phyloP scores from a whole-genome alignment of 1,140 invertebrate species.

The Drosophila watanabei region DNA sequence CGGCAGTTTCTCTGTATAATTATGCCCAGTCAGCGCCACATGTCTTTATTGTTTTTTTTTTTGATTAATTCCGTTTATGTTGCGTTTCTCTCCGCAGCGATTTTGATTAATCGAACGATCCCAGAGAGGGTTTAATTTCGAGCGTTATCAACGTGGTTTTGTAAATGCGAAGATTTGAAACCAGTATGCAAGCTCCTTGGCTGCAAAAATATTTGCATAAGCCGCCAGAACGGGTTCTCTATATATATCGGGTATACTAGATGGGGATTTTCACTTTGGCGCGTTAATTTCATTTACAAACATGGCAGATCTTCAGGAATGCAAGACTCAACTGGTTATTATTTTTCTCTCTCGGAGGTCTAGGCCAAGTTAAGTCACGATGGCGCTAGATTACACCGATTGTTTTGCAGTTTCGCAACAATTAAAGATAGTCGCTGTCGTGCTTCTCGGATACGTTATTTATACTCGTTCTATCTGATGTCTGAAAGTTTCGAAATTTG shows the following conservation, averaged over 20 bases:
- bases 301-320: slow-evolving; percentile 56
- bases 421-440: slow-evolving; percentile 44
- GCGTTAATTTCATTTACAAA: slow-evolving; percentile 77
- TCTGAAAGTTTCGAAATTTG: slow-evolving; percentile 18
- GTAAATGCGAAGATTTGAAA: slow-evolving; percentile 10
- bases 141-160: slow-evolving; percentile 8
- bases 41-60: slow-evolving; percentile 41
- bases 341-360: slow-evolving; percentile 11
- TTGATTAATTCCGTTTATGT: slow-evolving; percentile 52
- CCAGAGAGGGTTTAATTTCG: neutral
- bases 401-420: slow-evolving; percentile 18
- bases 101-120: slow-evolving; percentile 52
- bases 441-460: slow-evolving; percentile 25
- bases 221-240: slow-evolving; percentile 35
- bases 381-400: slow-evolving; percentile 25
- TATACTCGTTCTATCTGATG: slow-evolving; percentile 10
- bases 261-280: slow-evolving; percentile 69
- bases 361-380: slow-evolving; percentile 56
- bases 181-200: slow-evolving; percentile 31
- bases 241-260: slow-evolving; percentile 10
- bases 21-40: slow-evolving; percentile 43
- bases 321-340: slow-evolving; percentile 64
- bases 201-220: slow-evolving; percentile 46
- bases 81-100: slow-evolving; percentile 42
- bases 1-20: slow-evolving; percentile 36